Conservation (phyloP, 2,888 invertebrate species). For the Drosophila suboccidentalis region DNA sequence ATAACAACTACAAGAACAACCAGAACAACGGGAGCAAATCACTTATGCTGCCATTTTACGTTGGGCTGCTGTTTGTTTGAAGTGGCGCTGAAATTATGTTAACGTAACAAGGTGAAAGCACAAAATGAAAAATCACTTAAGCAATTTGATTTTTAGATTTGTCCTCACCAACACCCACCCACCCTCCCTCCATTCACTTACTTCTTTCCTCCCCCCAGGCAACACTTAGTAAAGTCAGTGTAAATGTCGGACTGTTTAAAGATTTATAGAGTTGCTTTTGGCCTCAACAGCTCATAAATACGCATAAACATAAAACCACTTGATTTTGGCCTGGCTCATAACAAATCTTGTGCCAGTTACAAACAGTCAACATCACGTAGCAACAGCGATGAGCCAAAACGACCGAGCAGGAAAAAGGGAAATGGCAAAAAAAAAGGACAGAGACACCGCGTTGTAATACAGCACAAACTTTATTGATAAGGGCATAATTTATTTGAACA, state of each 20-base stretch:
- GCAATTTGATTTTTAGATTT: constrained; percentile 79
- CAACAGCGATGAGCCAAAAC: constrained; percentile 33
- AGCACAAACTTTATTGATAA: constrained; percentile 72
- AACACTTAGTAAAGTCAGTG: constrained; percentile 9
- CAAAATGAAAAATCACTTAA: constrained; percentile 83
- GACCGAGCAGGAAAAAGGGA: background rate
- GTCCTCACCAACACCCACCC: constrained; percentile 14
- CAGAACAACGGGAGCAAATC: constrained; percentile 52
- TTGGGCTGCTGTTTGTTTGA: constrained; percentile 66
- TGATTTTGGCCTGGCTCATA: constrained; percentile 69
- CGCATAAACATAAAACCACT: constrained; percentile 70
- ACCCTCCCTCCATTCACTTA: background rate
- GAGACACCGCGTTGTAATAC: background rate
- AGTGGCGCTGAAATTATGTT: constrained; percentile 78
- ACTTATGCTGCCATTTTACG: constrained; percentile 72
- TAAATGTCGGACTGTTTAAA: constrained; percentile 49
- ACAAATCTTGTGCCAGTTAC: constrained; percentile 76
- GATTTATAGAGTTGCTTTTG: constrained; percentile 67
- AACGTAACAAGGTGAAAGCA: constrained; percentile 82
- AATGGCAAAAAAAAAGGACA: background rate
- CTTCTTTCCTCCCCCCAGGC: background rate
- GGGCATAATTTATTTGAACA: constrained; percentile 82
- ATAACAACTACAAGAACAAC: constrained; percentile 5
- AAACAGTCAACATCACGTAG: constrained; percentile 71
- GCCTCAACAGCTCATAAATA: constrained; percentile 63